phyloP scores from a whole-genome alignment of 2,797 vertebrate species.

The Falco cherrug region DNA sequence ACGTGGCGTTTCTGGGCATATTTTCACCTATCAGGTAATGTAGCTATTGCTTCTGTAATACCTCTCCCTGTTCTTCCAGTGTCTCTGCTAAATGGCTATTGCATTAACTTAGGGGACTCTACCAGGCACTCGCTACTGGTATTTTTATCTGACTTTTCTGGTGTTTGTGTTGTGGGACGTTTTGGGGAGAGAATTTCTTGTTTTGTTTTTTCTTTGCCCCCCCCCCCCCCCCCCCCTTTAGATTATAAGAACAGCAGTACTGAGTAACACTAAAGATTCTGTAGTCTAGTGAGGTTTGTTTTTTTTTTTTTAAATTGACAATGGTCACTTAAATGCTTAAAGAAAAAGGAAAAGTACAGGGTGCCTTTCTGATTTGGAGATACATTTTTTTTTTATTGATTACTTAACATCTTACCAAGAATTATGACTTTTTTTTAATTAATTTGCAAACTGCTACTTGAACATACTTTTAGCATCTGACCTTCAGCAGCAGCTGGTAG shows the following conservation, averaged over 20 bases:
- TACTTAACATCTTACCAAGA: background rate
- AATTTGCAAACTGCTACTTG: background rate
- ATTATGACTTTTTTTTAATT: background rate
- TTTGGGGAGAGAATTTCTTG: too few relatives aligned
- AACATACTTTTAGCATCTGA: background rate
- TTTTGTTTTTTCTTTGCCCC: background rate
- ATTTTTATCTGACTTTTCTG: background rate
- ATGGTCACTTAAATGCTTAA: background rate
- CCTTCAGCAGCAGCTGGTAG: background rate
- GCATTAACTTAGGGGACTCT: background rate
- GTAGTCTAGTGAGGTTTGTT: background rate
- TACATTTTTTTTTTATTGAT: background rate
- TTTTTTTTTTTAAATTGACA: background rate
- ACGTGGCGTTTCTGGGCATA: conserved; percentile 82
- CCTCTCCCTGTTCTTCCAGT: background rate
- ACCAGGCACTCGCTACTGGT: background rate
- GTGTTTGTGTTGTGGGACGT: background rate
- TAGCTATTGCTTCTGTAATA: background rate
- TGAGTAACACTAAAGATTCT: background rate
- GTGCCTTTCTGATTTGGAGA: background rate
- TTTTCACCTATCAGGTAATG: conserved; percentile 92
- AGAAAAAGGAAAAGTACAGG: background rate
- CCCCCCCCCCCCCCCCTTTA: accelerated
- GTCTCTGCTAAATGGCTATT: background rate
- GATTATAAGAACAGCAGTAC: background rate